Evolutionary conservation across 2,797 vertebrate genomes (phyloP).

Genomic region (Bradypodion pumilum): DNA sequence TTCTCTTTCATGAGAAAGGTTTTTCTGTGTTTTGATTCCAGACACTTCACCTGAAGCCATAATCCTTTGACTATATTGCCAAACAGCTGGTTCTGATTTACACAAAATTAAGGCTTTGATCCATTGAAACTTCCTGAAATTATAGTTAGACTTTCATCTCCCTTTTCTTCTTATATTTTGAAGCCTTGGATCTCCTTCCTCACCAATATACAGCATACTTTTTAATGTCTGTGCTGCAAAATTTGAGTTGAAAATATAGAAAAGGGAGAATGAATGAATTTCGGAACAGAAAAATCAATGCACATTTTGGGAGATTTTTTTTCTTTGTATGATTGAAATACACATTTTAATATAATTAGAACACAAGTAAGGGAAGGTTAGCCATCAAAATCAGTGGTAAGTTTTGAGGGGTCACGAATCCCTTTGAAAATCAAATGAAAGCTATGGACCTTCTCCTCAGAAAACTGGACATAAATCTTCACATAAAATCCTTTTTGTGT

Average conservation of each 20-base stretch:
- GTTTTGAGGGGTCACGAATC: too few species aligned
- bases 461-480: too few species aligned
- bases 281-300: neutral
- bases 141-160: constrained; percentile 11
- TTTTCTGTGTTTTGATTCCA: neutral
- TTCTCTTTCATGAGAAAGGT: neutral
- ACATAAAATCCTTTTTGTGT: too few species aligned
- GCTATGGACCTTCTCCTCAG: too few species aligned
- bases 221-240: neutral
- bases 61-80: neutral
- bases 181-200: constrained; percentile 10
- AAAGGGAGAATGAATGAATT: neutral
- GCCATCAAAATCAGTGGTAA: too few species aligned
- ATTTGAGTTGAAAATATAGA: neutral
- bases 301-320: neutral
- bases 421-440: too few species aligned
- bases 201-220: neutral
- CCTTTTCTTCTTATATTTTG: neutral
- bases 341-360: neutral
- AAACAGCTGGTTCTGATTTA: constrained; percentile 8
- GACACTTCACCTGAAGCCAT: constrained; percentile 21
- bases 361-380: too few species aligned
- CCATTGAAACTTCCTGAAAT: constrained; percentile 6
- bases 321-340: neutral
- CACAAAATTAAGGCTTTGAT: constrained; percentile 7